These are phyloP conservation scores for Oryzaephilus surinamensis DNA, from an alignment of 1,140 invertebrate genomes.

Conservation along the genomic window DNA sequence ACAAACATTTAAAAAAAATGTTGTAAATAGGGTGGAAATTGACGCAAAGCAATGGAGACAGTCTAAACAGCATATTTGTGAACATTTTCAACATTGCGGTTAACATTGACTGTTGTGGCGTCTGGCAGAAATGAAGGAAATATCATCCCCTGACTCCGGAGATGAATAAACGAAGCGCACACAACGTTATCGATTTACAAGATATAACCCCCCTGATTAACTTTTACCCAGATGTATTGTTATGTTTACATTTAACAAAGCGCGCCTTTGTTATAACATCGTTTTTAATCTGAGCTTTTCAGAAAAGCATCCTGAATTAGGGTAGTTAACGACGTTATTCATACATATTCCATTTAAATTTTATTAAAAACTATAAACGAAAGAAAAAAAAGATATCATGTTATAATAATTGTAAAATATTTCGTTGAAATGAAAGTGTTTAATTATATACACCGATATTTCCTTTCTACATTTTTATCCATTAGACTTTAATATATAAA, in stretches of 20 bases:
- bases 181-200: conserved; percentile 17
- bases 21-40: conserved; percentile 21
- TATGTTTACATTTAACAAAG: not conserved
- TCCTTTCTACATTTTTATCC: no score
- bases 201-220: conserved; percentile 11
- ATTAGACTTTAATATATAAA: no score
- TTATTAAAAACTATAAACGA: no score
- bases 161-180: no score
- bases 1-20: conserved; percentile 6
- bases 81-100: conserved; percentile 23
- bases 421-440: no score
- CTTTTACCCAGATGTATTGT: not conserved
- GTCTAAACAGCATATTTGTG: conserved; percentile 18
- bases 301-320: no score
- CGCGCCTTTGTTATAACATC: conserved; percentile 4
- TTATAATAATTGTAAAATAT: no score
- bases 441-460: no score
- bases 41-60: conserved; percentile 22
- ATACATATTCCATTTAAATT: no score
- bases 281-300: conserved; percentile 2
- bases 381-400: no score
- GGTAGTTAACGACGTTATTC: no score
- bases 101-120: conserved; percentile 11
- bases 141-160: conserved; percentile 12
- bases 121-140: conserved; percentile 19